Base-by-base conservation (phyloP, 2,888 invertebrate genomes). In the Coleophora deauratella region DNA sequence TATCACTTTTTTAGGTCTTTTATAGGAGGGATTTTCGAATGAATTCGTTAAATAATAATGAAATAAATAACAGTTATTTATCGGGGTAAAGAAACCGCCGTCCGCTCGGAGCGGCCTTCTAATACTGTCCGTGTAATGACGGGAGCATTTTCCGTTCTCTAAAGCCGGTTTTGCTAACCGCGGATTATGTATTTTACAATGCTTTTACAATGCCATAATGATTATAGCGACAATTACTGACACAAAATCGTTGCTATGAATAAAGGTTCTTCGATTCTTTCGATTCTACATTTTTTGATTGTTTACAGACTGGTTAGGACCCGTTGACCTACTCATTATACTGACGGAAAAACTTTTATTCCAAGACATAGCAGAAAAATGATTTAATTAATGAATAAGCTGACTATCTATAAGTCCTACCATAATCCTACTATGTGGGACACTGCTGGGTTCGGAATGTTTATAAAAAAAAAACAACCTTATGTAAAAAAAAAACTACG, bases 161-260 rank as follows among this genome's bases (percentile, higher is more conserved):
- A 64, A 58, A 62, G 77, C 76, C 74, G 72, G 76, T 77, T 77
- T 69, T 52, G 52, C 52, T 45, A 56, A 55, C 50, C 47, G 42
- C 48, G 40, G 55, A 40, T 13, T 14, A 33, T 9, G 14, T 33
- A 63, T 60, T n/a, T 57, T 55, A 57, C 58, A 59, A 56, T 65
- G 62, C 62, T 68, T 62, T 55, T 65, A 77, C 78, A 80, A 78
- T 79, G 76, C 75, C 74, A 79, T 72, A 71, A 77, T 72, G 72
- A 80, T 79, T 79, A 76, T 51, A 57, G 61, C 55, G 61, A 69
- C 71, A 76, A 78, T 78, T 77, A 78, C 66, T 54, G 62, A 62
- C 65, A 72, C 69, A 70, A 69, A 73, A 68, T 65, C 53, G 52
- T 59, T 57, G 48, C 50, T 55, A 21, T 6, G 21, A n/a, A 21